Base-by-base conservation (phyloP, 2,888 invertebrate genomes). In the Carabus problematicus region DNA sequence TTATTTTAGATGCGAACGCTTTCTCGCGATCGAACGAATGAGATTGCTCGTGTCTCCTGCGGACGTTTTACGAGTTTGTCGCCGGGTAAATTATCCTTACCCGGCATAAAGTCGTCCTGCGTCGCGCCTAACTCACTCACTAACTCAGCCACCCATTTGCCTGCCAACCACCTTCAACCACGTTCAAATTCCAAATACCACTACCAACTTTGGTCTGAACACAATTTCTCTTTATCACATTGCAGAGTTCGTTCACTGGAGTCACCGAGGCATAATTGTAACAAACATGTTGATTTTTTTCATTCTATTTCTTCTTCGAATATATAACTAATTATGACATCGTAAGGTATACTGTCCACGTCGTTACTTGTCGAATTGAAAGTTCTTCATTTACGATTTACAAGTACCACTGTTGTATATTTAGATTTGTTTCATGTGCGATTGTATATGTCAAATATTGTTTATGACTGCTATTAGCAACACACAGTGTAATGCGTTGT, bases 41-140 rank as follows among this genome's bases (percentile, higher is more conserved):
- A 52, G 52, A 52, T 52, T 52, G 52, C 19, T 52, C 52, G 52
- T 52, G 52, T 12, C 0, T 29, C 11, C 45, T 52, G 52, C 73
- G 73, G 72, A 75, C 75, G 74, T 75, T 76, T 76, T 76, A 76
- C 75, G 76, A 76, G 72, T 73, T 73, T 71, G 73, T 75, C 74
- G 74, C 73, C 73, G 72, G 76, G 73, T 75, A 75, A 75, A 76
- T 75, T 75, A 75, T 74, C 74, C 74, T 19, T 52, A 16, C 19
- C 52, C 52, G 52, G 14, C 52, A 75, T 75, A 74, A 73, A 74
- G 73, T 73, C 64, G 71, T 70, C 68, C 67, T 63, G 72, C 71
- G 71, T 74, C 72, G 64, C 56, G 72, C 64, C 71, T 73, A 72
- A 72, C 71, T 60, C 71, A 72, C 52, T 52, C 52, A 52, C 70